Evolutionary conservation across 2,113 vertebrate species (phyloP).

Genomic region (Bos javanicus): DNA sequence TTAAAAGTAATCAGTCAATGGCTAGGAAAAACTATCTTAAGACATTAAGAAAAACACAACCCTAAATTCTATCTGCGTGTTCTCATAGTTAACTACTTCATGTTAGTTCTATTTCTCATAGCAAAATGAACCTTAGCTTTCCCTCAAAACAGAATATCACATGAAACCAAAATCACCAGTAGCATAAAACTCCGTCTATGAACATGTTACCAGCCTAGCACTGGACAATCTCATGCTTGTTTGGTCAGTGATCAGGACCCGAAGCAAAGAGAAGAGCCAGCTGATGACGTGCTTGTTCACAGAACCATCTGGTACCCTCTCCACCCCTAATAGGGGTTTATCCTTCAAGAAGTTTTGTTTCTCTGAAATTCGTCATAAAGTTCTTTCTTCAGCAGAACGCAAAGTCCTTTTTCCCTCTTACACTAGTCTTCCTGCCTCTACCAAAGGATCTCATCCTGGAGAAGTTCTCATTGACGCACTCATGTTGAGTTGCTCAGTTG

Average conservation of each 20-base stretch:
- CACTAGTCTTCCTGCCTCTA: not conserved
- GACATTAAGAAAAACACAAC: not conserved
- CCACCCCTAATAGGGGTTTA: not conserved
- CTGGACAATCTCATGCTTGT: not conserved
- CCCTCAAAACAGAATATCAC: not conserved
- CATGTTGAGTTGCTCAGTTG: not conserved
- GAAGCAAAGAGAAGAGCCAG: not conserved
- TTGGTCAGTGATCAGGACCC: not conserved
- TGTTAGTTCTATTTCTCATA: not conserved
- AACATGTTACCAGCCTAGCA: not conserved
- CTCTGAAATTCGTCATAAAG: not conserved
- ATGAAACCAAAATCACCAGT: not conserved
- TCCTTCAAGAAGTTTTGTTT: not conserved
- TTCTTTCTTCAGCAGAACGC: not conserved
- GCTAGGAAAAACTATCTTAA: conserved; percentile 1
- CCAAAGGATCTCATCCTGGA: not conserved
- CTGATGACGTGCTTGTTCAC: not conserved
- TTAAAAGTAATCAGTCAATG: not conserved
- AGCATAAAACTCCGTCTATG: not conserved
- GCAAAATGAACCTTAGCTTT: not conserved
- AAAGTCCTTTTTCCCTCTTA: not conserved
- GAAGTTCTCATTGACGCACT: not conserved
- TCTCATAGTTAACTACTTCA: not conserved
- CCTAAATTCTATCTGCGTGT: not conserved
- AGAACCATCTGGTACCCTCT: not conserved